These are phyloP conservation scores for Cybosia mesomella DNA, from an alignment of 2,888 invertebrate genomes.

Conservation along the genomic window DNA sequence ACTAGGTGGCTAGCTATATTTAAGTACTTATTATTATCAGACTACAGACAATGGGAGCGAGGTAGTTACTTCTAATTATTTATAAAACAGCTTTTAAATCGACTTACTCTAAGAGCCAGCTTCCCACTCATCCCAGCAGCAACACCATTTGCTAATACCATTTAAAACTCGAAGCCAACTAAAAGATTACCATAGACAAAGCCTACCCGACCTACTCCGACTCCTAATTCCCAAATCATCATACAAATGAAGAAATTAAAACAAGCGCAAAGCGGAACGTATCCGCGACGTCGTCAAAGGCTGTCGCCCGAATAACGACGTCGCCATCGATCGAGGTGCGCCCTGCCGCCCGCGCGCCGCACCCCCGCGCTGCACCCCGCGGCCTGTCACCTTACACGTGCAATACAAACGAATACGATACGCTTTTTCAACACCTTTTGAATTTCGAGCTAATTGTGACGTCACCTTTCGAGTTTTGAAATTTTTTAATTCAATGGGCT, in stretches of 20 bases:
- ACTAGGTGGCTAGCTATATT: too few relatives aligned
- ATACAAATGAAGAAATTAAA: slow-evolving; percentile 54
- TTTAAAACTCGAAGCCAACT: slow-evolving; percentile 14
- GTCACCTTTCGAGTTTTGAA: slow-evolving; percentile 21
- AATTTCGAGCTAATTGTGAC: slow-evolving; percentile 51
- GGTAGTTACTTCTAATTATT: neutral
- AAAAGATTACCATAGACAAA: slow-evolving; percentile 25
- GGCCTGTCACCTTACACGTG: slow-evolving; percentile 53
- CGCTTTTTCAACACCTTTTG: slow-evolving; percentile 53
- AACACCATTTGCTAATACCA: slow-evolving; percentile 16
- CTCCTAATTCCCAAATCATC: slow-evolving; percentile 50
- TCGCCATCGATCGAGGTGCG: slow-evolving; percentile 81
- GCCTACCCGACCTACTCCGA: slow-evolving; percentile 41
- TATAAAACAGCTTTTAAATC: neutral
- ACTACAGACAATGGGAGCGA: neutral
- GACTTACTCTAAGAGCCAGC: neutral
- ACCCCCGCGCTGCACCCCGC: slow-evolving; percentile 53
- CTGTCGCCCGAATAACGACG: slow-evolving; percentile 87
- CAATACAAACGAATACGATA: slow-evolving; percentile 49
- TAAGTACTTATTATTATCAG: neutral
- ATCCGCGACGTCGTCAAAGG: slow-evolving; percentile 83
- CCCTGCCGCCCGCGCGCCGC: slow-evolving; percentile 51
- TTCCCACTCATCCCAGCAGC: slow-evolving; percentile 2
- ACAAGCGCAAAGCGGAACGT: slow-evolving; percentile 56
- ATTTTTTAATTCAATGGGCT: neutral